phyloP scores from a whole-genome alignment of 2,113 vertebrate genomes.

The Ochotona princeps region DNA sequence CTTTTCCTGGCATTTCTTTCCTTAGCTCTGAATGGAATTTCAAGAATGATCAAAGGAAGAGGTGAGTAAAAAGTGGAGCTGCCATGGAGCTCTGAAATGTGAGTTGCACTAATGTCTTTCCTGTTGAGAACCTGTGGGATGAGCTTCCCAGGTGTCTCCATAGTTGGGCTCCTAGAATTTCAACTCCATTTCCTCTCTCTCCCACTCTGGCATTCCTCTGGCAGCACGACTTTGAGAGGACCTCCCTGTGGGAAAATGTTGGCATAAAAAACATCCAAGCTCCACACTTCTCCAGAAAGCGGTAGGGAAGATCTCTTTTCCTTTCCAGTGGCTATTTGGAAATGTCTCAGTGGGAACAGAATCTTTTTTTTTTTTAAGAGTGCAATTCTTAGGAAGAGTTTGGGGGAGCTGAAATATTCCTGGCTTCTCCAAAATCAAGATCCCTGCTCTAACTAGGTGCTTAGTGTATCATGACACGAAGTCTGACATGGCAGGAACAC shows the following conservation, averaged over 20 bases:
- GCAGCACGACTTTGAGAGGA: not conserved
- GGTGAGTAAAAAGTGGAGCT: not conserved
- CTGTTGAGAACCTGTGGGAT: conserved; percentile 17
- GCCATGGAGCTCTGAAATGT: conserved; percentile 24
- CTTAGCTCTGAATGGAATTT: conserved; percentile 33
- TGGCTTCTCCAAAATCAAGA: not conserved
- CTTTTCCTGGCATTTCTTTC: not conserved
- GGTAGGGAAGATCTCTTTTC: not conserved
- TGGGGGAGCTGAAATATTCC: not conserved
- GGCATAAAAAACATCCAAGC: not conserved
- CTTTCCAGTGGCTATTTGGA: not conserved
- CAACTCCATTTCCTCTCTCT: not conserved
- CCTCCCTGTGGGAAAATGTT: not conserved
- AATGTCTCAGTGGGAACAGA: not conserved
- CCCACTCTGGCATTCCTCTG: not conserved
- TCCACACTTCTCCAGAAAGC: not conserved
- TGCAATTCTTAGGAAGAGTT: not conserved
- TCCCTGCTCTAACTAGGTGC: not conserved
- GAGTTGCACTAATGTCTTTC: conserved; percentile 27
- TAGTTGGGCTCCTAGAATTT: not conserved
- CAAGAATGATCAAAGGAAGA: not conserved
- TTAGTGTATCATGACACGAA: not conserved
- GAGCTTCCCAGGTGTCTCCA: not conserved
- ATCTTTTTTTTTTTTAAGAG: not conserved
- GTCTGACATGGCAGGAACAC: not conserved